phyloP scores from a whole-genome alignment of 2,888 invertebrate species.

The Catocala sponsa region DNA sequence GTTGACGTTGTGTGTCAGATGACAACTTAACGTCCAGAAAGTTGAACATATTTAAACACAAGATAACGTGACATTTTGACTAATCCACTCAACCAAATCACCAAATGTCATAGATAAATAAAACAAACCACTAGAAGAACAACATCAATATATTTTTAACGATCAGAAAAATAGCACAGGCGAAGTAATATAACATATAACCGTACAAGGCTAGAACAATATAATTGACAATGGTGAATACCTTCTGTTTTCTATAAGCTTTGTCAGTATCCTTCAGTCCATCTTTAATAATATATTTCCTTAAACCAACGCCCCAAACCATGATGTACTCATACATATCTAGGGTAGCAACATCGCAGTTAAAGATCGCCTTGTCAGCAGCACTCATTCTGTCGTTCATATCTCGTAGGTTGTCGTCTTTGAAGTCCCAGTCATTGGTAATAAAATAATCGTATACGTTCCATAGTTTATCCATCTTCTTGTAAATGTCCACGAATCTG shows the following conservation, averaged over 20 bases:
- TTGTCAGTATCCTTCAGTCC: neutral
- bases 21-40: too few species aligned
- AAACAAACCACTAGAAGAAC: too few species aligned
- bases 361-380: slow-evolving; percentile 30
- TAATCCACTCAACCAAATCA: too few species aligned
- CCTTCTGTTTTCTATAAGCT: neutral
- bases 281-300: slow-evolving; percentile 36
- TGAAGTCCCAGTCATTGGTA: slow-evolving; percentile 3
- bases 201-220: neutral
- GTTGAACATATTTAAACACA: too few species aligned
- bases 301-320: slow-evolving; percentile 18
- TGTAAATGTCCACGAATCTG: too few species aligned
- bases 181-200: neutral
- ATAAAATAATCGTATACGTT: too few species aligned
- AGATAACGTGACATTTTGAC: too few species aligned
- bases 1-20: too few species aligned
- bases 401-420: slow-evolving; percentile 18
- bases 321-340: slow-evolving; percentile 9
- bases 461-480: too few species aligned
- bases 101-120: too few species aligned
- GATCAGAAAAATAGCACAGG: neutral
- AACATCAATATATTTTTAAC: neutral
- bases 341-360: slow-evolving; percentile 24
- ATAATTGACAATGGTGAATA: neutral
- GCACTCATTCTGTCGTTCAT: slow-evolving; percentile 19